Conservation (phyloP, 2,113 vertebrate species). For the Boulengeromyrus knoepffleri region DNA sequence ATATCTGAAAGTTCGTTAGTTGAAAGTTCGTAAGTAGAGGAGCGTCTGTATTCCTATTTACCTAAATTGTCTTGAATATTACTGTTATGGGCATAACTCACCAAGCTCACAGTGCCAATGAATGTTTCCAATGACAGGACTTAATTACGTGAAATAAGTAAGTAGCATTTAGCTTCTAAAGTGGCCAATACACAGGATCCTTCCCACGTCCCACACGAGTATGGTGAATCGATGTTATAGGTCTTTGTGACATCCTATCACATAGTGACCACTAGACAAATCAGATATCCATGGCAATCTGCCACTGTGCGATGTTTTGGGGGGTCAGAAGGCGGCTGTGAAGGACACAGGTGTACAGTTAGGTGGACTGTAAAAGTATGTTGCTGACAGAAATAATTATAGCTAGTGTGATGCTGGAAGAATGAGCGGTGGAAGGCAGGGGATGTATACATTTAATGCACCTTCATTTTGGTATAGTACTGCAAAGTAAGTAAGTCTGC, state of each 20-base stretch:
- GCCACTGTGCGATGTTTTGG: not conserved
- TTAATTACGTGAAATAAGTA: not conserved
- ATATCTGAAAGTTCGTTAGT: too few relatives aligned
- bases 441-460: not conserved
- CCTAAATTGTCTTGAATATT: not conserved
- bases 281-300: not conserved
- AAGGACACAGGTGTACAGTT: not conserved
- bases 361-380: not conserved
- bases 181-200: not conserved
- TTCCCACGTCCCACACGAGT: not conserved
- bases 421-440: not conserved
- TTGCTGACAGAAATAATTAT: not conserved
- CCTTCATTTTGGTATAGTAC: not conserved
- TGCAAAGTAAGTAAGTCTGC: not conserved
- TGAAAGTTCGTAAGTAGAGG: too few relatives aligned
- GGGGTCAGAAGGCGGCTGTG: not conserved
- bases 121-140: not conserved
- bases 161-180: not conserved
- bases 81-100: not conserved
- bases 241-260: not conserved
- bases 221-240: not conserved
- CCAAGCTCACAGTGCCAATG: not conserved
- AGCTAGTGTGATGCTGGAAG: not conserved
- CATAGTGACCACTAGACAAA: not conserved
- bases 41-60: not conserved